Evolutionary conservation across 2,888 invertebrate genomes (phyloP).

Genomic region (Ophraella communa): DNA sequence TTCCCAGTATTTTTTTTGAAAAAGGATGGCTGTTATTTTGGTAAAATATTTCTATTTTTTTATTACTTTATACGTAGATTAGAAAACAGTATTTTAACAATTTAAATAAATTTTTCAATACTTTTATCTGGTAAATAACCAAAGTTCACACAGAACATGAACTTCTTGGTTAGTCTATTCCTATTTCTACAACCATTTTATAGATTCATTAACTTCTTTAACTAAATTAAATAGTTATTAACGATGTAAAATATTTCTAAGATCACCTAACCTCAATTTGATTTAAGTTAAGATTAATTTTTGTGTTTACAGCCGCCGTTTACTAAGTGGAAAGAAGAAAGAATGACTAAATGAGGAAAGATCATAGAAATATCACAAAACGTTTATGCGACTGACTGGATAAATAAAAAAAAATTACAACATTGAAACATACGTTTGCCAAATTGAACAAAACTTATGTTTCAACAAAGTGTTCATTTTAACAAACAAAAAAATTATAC

Average conservation of each 20-base stretch:
- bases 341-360: slow-evolving; percentile 38
- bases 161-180: background rate
- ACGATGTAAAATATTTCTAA: no score
- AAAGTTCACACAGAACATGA: background rate
- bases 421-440: slow-evolving; percentile 40
- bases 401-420: slow-evolving; percentile 28
- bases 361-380: slow-evolving; percentile 33
- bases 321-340: slow-evolving; percentile 50
- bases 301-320: slow-evolving; percentile 54
- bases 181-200: background rate
- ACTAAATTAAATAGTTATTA: no score
- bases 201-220: no score
- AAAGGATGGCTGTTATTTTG: slow-evolving; percentile 15
- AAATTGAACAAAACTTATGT: slow-evolving; percentile 38
- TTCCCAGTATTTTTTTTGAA: slow-evolving; percentile 23
- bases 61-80: slow-evolving; percentile 11
- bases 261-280: background rate
- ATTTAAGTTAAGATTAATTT: background rate
- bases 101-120: no score
- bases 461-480: slow-evolving; percentile 50
- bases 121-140: background rate
- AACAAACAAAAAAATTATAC: slow-evolving; percentile 33
- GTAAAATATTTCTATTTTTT: slow-evolving; percentile 12
- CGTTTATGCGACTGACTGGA: slow-evolving; percentile 49
- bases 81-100: slow-evolving; percentile 5